Percentiles rank a stretch among this genome's conserved stretches.
Evolutionary conservation across 2,888 invertebrate species (phyloP).

Genomic region (Dysmachus trigonus): DNA sequence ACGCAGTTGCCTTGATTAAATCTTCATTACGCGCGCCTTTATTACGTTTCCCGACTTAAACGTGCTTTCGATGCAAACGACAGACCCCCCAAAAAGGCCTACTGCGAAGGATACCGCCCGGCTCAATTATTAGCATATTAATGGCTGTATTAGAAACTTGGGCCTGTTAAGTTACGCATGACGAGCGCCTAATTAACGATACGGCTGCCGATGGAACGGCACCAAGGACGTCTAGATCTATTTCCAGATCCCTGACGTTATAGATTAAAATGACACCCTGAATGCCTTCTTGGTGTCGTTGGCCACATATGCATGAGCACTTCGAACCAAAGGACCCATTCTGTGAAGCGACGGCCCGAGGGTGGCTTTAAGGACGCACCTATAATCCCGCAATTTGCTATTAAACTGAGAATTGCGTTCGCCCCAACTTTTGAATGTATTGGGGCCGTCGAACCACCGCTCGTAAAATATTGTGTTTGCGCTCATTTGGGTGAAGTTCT

Average conservation of each 20-base stretch:
- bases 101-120: neutral
- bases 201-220: neutral
- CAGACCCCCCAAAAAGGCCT: neutral
- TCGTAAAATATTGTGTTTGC: neutral
- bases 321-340: neutral
- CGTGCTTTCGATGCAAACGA: neutral
- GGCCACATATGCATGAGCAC: neutral
- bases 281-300: neutral
- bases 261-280: neutral
- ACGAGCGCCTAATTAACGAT: neutral
- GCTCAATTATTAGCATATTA: neutral
- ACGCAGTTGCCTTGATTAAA: neutral
- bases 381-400: neutral
- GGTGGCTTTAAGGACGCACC: neutral
- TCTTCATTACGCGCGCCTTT: neutral
- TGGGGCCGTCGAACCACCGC: neutral
- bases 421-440: neutral
- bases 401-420: neutral
- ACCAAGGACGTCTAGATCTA: neutral
- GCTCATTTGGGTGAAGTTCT: neutral
- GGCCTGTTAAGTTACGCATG: neutral
- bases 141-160: neutral
- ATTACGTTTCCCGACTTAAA: neutral
- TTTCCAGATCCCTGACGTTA: neutral
- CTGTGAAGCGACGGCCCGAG: neutral